These are phyloP conservation scores for Phortica okadai DNA, from an alignment of 2,888 invertebrate species.

Conservation along the genomic window DNA sequence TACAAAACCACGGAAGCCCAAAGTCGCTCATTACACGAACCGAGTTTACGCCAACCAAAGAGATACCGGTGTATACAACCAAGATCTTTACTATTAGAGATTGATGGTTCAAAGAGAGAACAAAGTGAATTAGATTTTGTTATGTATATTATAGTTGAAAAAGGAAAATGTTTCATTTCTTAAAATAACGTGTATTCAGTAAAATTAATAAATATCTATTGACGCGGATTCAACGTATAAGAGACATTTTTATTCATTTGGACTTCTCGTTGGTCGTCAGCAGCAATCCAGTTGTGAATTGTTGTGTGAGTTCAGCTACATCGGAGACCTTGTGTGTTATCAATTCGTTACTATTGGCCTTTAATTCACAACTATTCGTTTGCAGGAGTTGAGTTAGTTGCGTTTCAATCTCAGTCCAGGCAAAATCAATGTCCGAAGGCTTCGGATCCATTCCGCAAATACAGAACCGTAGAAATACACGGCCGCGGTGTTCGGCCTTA, in stretches of 20 bases:
- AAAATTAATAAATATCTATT: not conserved
- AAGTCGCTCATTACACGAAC: conserved; percentile 83
- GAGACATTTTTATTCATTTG: conserved; percentile 47
- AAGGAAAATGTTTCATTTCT: not conserved
- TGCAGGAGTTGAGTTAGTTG: conserved; percentile 77
- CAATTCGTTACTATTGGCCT: not conserved
- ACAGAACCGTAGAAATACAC: conserved; percentile 87
- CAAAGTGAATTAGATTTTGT: not conserved
- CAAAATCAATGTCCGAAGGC: conserved; percentile 84
- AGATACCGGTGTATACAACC: conserved; percentile 78
- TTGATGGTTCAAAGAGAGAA: not conserved
- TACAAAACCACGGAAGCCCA: conserved; percentile 84
- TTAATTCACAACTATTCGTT: conserved; percentile 7
- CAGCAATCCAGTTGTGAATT: conserved; percentile 54
- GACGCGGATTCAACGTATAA: not conserved
- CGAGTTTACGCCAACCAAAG: conserved; percentile 82
- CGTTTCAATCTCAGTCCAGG: conserved; percentile 82
- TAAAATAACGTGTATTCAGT: not conserved
- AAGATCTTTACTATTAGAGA: conserved; percentile 77
- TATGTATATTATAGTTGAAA: not conserved
- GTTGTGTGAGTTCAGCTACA: conserved; percentile 52
- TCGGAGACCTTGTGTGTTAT: conserved; percentile 42
- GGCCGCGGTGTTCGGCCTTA: conserved; percentile 83
- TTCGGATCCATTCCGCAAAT: conserved; percentile 86
- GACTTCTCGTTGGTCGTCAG: conserved; percentile 50